Conservation (phyloP, 1,140 invertebrate species). For the Rhagoletis zephyria region DNA sequence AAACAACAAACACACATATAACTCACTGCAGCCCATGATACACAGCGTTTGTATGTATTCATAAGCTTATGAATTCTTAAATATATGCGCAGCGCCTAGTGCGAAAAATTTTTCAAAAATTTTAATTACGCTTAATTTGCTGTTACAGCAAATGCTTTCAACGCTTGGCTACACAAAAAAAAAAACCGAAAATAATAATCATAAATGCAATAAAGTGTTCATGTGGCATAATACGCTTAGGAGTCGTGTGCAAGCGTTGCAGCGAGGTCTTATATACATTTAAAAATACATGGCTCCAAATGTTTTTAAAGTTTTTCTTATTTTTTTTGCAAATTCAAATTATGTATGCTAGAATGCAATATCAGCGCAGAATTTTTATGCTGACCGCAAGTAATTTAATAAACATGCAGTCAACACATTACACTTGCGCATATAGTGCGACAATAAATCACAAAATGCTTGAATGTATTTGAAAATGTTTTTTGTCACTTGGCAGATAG, state of each 20-base stretch:
- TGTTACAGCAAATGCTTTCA: slow-evolving; percentile 27
- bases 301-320: neutral
- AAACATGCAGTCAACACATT: slow-evolving; percentile 23
- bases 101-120: slow-evolving; percentile 5
- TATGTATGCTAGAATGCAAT: neutral
- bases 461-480: neutral
- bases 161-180: neutral
- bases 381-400: slow-evolving; percentile 39
- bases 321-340: neutral
- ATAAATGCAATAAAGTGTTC: slow-evolving; percentile 30
- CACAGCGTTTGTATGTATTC: neutral
- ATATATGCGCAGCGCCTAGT: neutral
- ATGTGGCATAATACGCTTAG: neutral
- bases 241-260: neutral
- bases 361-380: neutral
- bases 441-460: slow-evolving; percentile 42
- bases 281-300: neutral
- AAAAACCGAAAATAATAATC: slow-evolving; percentile 15
- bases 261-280: neutral
- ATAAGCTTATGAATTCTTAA: neutral
- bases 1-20: neutral
- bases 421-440: neutral
- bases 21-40: neutral
- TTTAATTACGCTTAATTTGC: slow-evolving; percentile 50
- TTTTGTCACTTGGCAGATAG: neutral